A percentile compares a stretch with the other conserved stretches of the same genome.
These are phyloP conservation scores for Campopleginae sp. DNA, from an alignment of 2,888 invertebrate species.

Conservation along the genomic window DNA sequence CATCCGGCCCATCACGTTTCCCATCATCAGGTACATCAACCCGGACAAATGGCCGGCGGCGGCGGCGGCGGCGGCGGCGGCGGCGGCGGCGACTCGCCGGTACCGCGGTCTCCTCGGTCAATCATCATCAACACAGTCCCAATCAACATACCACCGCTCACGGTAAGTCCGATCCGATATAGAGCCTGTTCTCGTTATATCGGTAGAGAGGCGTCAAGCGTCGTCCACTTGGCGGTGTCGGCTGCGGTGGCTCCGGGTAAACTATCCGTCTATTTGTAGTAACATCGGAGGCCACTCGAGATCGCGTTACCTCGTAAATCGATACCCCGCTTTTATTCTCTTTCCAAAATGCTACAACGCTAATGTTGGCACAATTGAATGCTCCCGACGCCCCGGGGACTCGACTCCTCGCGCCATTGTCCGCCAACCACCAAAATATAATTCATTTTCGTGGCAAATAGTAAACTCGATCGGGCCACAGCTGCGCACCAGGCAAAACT, in stretches of 20 bases:
- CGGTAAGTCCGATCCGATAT: constrained; percentile 79
- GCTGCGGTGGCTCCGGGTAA: constrained; percentile 72
- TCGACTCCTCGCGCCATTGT: constrained; percentile 58
- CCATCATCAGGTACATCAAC: constrained; percentile 84
- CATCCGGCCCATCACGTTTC: constrained; percentile 85
- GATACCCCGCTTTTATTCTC: constrained; percentile 78
- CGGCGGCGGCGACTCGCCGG: too few relatives aligned
- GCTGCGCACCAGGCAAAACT: too few relatives aligned
- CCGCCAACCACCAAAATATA: constrained; percentile 51
- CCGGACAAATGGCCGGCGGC: constrained; percentile 82
- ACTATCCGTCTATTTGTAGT: constrained; percentile 3
- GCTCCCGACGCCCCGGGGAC: background rate
- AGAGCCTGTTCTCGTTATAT: too few relatives aligned
- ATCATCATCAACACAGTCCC: constrained; percentile 82
- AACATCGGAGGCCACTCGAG: constrained; percentile 79
- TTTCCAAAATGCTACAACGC: constrained; percentile 39
- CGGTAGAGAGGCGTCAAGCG: constrained; percentile 77
- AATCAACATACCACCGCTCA: constrained; percentile 81
- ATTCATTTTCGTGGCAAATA: constrained; percentile 60
- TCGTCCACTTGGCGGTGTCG: constrained; percentile 81
- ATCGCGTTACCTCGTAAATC: constrained; percentile 83
- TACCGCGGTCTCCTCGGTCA: constrained; percentile 77
- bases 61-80: too few relatives aligned
- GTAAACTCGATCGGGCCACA: constrained; percentile 28
- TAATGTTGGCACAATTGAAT: constrained; percentile 27